Evolutionary conservation across 2,113 vertebrate species (phyloP).

Genomic region (Canis aureus): DNA sequence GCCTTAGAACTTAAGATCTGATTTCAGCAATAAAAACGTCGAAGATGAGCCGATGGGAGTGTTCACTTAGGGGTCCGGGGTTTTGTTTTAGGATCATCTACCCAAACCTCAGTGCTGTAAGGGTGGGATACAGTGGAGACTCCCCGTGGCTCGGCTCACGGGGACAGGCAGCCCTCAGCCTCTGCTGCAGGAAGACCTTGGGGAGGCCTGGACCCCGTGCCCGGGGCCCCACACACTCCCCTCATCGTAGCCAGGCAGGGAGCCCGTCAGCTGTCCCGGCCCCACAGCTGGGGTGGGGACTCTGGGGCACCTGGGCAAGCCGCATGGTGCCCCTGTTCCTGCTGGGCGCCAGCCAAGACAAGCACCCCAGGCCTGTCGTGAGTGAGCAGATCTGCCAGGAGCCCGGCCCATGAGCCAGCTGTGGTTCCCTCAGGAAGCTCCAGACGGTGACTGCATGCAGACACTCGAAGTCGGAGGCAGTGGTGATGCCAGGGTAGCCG

Average conservation of each 20-base stretch:
- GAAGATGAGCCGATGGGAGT: not conserved
- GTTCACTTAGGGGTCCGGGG: not conserved
- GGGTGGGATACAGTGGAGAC: not conserved
- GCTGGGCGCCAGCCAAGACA: no score
- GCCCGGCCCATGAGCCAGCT: not conserved
- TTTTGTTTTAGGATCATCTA: not conserved
- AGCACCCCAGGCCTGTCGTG: no score
- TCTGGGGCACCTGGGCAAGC: no score
- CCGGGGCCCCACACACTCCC: not conserved
- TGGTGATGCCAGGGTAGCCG: not conserved
- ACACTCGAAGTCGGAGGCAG: not conserved
- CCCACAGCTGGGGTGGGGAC: not conserved
- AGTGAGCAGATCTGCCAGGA: no score
- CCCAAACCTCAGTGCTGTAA: fast-evolving
- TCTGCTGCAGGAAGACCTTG: not conserved
- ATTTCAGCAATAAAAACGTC: constrained; percentile 91
- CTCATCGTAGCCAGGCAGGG: not conserved
- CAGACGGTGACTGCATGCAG: fast-evolving
- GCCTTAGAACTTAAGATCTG: constrained; percentile 85
- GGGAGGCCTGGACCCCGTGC: not conserved
- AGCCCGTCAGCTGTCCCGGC: no score
- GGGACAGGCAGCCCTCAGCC: not conserved
- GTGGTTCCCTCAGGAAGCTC: no score
- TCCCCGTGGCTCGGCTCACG: not conserved
- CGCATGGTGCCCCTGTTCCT: no score